These are phyloP conservation scores for Rhipidura dahli DNA, from an alignment of 2,113 vertebrate genomes.

Conservation along the genomic window DNA sequence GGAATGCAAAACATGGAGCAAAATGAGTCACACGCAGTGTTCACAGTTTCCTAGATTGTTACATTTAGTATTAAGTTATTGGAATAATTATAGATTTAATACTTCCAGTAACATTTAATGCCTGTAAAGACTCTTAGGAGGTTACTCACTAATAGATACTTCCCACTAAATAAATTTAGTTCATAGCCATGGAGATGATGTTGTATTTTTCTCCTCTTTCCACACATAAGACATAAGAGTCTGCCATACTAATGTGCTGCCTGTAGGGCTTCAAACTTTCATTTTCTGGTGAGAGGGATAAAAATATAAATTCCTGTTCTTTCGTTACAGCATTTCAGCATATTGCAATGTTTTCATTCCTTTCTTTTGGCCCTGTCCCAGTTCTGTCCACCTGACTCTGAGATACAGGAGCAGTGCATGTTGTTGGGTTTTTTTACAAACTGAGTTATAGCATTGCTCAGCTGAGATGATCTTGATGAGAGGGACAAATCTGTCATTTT, in stretches of 20 bases:
- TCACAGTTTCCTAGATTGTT: background rate
- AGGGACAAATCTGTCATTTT: background rate
- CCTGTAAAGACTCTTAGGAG: background rate
- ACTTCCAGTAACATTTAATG: constrained; percentile 17
- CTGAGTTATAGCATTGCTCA: background rate
- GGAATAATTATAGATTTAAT: constrained; percentile 14
- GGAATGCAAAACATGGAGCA: background rate
- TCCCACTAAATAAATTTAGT: background rate
- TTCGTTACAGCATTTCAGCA: constrained; percentile 9
- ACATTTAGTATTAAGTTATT: background rate
- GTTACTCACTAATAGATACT: background rate
- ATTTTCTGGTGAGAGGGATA: background rate
- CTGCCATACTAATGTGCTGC: background rate
- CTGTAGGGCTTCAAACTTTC: background rate
- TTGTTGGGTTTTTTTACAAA: background rate
- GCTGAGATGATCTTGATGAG: background rate
- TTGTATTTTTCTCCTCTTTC: background rate
- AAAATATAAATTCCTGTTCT: background rate
- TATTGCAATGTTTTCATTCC: background rate
- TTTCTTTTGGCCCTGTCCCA: background rate
- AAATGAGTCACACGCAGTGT: background rate
- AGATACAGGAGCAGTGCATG: constrained; percentile 39
- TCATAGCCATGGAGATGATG: background rate
- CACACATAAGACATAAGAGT: background rate
- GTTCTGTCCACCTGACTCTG: constrained; percentile 41